These are phyloP conservation scores for Drosophila affinis DNA, from an alignment of 2,888 invertebrate genomes.

Conservation along the genomic window DNA sequence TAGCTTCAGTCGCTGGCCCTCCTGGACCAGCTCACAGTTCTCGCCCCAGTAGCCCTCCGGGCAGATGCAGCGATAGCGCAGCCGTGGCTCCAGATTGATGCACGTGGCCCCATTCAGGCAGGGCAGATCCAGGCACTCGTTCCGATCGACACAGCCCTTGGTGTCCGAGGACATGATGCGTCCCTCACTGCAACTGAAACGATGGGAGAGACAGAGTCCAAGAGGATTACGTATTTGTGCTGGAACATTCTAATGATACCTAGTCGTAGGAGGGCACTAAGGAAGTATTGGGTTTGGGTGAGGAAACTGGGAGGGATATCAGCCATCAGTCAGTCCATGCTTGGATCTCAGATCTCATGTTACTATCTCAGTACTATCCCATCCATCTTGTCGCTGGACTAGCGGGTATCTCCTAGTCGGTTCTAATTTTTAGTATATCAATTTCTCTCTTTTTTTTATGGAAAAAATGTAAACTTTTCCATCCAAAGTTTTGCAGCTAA, in stretches of 20 bases:
- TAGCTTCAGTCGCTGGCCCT: conserved; percentile 96
- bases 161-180: conserved; percentile 94
- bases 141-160: conserved; percentile 97
- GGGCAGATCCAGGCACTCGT: conserved; percentile 97
- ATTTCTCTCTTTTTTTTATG: not conserved
- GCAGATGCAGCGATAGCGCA: conserved; percentile 94
- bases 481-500: conserved; percentile 42
- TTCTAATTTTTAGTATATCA: conserved; percentile 42
- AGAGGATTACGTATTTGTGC: not conserved
- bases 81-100: conserved; percentile 94
- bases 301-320: no score
- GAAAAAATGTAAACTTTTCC: conserved; percentile 50
- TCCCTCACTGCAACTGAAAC: conserved; percentile 94
- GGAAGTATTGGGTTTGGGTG: no score
- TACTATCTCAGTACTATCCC: no score
- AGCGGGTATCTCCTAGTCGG: not conserved
- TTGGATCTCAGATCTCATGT: no score
- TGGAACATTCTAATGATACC: no score
- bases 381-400: not conserved
- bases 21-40: conserved; percentile 96
- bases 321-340: no score
- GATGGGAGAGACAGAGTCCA: not conserved
- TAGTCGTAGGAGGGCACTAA: no score
- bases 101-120: conserved; percentile 97
- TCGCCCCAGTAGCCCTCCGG: conserved; percentile 97